Conservation (phyloP, 2,888 invertebrate species). For the Dolomedes plantarius region DNA sequence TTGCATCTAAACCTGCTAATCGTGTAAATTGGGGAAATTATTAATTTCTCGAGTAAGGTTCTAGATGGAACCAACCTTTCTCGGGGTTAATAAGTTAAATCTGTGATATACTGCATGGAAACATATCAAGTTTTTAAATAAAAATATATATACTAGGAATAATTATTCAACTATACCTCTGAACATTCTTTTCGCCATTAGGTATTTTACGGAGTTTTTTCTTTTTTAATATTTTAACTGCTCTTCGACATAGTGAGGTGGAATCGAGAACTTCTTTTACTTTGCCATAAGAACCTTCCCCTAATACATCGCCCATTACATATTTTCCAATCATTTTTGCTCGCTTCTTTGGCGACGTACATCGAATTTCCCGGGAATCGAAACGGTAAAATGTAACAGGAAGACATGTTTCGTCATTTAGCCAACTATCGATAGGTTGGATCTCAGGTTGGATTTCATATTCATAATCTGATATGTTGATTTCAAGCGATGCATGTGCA, state of each 20-base stretch:
- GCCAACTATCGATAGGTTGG: slow-evolving; percentile 66
- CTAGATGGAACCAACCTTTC: too few species aligned
- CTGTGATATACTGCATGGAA: too few species aligned
- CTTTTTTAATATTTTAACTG: slow-evolving; percentile 97
- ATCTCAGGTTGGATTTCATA: slow-evolving; percentile 2
- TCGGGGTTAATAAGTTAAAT: too few species aligned
- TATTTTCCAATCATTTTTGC: slow-evolving; percentile 96
- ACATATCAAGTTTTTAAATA: too few species aligned
- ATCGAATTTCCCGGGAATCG: slow-evolving; percentile 95
- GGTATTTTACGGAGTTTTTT: slow-evolving; percentile 94
- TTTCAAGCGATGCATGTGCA: slow-evolving; percentile 27
- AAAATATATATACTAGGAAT: too few species aligned
- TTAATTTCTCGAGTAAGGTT: too few species aligned
- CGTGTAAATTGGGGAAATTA: too few species aligned
- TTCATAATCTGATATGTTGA: slow-evolving; percentile 25
- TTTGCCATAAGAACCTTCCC: slow-evolving; percentile 99
- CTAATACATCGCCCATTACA: slow-evolving; percentile 97
- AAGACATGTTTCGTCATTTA: slow-evolving; percentile 59
- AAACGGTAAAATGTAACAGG: slow-evolving; percentile 91
- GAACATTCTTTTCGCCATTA: slow-evolving; percentile 97
- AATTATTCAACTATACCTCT: slow-evolving; percentile 80
- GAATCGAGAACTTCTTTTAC: slow-evolving; percentile 98
- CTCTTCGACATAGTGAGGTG: slow-evolving; percentile 90
- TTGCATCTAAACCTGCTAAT: too few species aligned
- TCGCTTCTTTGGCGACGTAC: slow-evolving; percentile 81